Evolutionary conservation across 2,113 vertebrate species (phyloP).

Genomic region (Sylvietta virens): DNA sequence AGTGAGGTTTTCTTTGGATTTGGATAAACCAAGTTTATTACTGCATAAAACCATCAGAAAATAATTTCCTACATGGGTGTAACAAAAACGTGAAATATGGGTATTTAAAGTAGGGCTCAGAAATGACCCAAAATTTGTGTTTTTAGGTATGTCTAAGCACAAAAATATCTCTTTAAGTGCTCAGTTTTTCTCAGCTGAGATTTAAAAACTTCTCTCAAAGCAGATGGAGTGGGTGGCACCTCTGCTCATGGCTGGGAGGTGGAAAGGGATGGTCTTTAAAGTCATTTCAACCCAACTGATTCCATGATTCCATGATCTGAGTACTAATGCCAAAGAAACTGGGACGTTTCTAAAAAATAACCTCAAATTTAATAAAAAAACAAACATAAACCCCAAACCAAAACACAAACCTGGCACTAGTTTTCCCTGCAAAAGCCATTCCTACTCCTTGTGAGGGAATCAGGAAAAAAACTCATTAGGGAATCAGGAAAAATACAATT

Average conservation of each 20-base stretch:
- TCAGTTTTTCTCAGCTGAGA: not conserved
- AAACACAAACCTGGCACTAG: not conserved
- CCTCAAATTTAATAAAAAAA: not conserved
- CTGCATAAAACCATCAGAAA: not conserved
- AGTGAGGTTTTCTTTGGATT: not conserved
- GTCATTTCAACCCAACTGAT: not conserved
- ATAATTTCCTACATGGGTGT: rapidly evolving
- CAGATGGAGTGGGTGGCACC: too few species aligned
- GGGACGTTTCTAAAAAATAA: not conserved
- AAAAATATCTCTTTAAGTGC: not conserved
- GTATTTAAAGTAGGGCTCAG: not conserved
- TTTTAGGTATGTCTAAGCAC: not conserved
- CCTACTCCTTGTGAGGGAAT: not conserved
- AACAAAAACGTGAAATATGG: not conserved
- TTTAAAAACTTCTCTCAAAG: not conserved
- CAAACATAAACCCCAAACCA: not conserved
- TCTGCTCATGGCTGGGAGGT: not conserved
- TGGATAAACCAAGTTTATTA: not conserved
- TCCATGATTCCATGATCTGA: not conserved
- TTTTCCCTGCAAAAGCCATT: not conserved
- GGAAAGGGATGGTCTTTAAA: not conserved
- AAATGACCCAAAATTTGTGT: not conserved
- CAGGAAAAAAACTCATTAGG: not conserved
- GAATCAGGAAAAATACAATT: not conserved
- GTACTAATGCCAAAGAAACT: not conserved